Evolutionary conservation across 1,140 invertebrate genomes (phyloP), one percentile per base, ranked within the genome.

Genomic region (Ephestia elutella): DNA sequence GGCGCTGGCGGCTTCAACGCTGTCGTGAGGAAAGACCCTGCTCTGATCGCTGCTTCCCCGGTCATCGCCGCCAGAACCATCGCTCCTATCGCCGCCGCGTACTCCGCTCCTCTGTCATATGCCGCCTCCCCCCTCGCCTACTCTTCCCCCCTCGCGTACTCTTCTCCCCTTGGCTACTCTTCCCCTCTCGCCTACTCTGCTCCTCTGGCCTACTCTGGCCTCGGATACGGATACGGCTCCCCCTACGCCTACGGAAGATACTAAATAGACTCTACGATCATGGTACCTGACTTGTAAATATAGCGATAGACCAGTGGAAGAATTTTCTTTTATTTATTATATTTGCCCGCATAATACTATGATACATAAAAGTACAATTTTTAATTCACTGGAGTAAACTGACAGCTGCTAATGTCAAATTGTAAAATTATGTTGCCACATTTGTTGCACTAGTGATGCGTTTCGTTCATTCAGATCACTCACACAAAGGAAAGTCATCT

Each of bases 1-100:
- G 86, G 86, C 63, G 75, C 76, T 19, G 78, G 69, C 30, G 88
- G 88, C 19, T 89, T 89, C 71, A 89, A 89, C 66, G 88, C 88
- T 10, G 68, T 82, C 8, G 88, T 89, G 8, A 71, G 81, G 50
- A 85, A 87, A 35, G 80, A 81, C 68, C 75, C 75, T 1, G 75
- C 73, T 35, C 49, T 78, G 2, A 48, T 73, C 44, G 68, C 70
- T 57, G 63, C 73, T 35, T 20, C 56, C 21, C 44, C 48, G 4
- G 49, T 68, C 10, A 56, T 71, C 18, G 61, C 65, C 3, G 49
- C 67, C 13, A 48, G 49, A 11, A n/a, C 25, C 28, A 30, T 38
- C 32, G 30, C 20, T 7, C 35, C 30, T 2, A 60, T 63, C 20
- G 62, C 54, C 19, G 7, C 38, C 35, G 17, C 25, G 8, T 38